A percentile compares a stretch with the other conserved stretches of the same genome.
These are phyloP conservation scores for Diaphora mendica DNA, from an alignment of 2,888 invertebrate species.

Conservation along the genomic window DNA sequence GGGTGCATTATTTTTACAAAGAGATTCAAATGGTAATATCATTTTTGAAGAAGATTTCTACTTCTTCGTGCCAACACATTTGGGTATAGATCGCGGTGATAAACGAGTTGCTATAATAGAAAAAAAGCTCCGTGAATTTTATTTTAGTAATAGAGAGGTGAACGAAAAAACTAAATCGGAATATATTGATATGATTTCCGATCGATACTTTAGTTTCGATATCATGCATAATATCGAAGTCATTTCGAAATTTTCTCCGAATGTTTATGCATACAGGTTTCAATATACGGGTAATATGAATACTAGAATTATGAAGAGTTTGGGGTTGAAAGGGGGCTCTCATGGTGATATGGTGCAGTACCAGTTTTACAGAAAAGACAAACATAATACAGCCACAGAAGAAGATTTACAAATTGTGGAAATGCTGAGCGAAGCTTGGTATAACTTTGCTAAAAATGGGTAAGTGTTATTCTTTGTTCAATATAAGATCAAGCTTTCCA, in stretches of 20 bases:
- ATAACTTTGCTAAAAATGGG: constrained; percentile 75
- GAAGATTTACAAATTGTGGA: constrained; percentile 63
- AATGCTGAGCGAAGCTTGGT: constrained; percentile 68
- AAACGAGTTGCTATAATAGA: constrained; percentile 49
- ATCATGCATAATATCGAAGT: constrained; percentile 60
- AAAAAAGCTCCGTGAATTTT: constrained; percentile 59
- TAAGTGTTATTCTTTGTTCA: constrained; percentile 49
- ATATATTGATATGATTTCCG: constrained; percentile 67
- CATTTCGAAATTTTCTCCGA: constrained; percentile 52
- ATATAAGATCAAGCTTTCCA: too few species aligned
- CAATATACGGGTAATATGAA: constrained; percentile 70
- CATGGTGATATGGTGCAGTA: constrained; percentile 78
- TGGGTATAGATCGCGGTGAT: constrained; percentile 51
- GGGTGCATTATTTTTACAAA: constrained; percentile 66
- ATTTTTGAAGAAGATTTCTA: constrained; percentile 63
- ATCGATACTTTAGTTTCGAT: constrained; percentile 67
- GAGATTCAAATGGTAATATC: constrained; percentile 59
- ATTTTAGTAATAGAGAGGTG: constrained; percentile 60
- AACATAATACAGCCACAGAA: constrained; percentile 56
- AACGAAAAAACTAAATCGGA: constrained; percentile 50
- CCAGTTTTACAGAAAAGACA: constrained; percentile 70
- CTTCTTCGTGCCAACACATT: constrained; percentile 65
- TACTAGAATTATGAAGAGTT: constrained; percentile 65
- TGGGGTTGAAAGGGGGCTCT: constrained; percentile 68
- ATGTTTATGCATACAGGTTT: constrained; percentile 67